Evolutionary conservation across 2,113 vertebrate species (phyloP), one percentile per base, ranked within the genome.

Genomic region (Heterochromis multidens): DNA sequence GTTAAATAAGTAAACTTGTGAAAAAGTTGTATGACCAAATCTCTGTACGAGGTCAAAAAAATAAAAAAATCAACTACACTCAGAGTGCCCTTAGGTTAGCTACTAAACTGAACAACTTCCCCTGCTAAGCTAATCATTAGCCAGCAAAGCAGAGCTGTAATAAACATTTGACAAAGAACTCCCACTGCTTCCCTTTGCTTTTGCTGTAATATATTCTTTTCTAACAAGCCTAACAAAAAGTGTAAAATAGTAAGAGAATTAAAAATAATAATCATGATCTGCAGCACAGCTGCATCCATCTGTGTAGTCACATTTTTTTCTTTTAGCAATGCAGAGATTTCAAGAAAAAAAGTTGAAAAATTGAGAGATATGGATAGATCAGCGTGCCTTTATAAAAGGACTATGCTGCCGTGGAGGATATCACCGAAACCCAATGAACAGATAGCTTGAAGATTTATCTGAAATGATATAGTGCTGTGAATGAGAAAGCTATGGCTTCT

Each of bases 391-490:
- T 87, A 52, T 94, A 85, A 84, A 88, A 80, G 84, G 59, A 67
- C 57, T 81, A 88, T 91, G 89, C 58, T 92, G 87, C 90, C 65
- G 54, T 63, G 37, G 57, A 89, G 85, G 86, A 91, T 91, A 90
- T 87, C 92, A 93, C 90, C 93, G 92, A 96, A 94, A 94, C 80
- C 90, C 83, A 91, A 92, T 93, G 86, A 92, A 89, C 43, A 61
- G 86, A 90, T 92, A 86, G 93, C 95, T 91, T 84, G 74, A 81
- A 95, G 91, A 95, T 94, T 94, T 95, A 93, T 94, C 89, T 93
- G 58, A 93, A 92, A 89, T 89, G 91, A 90, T 93, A 21, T 54
- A 88, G 77, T 83, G 65, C 61, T 52, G 82, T 86, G 94, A 89
- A 49, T 61, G 87, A 79, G 81, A 84, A 92, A 89, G 79, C 86